phyloP scores from a whole-genome alignment of 2,797 vertebrate species.

The Pantherophis vulpinus region DNA sequence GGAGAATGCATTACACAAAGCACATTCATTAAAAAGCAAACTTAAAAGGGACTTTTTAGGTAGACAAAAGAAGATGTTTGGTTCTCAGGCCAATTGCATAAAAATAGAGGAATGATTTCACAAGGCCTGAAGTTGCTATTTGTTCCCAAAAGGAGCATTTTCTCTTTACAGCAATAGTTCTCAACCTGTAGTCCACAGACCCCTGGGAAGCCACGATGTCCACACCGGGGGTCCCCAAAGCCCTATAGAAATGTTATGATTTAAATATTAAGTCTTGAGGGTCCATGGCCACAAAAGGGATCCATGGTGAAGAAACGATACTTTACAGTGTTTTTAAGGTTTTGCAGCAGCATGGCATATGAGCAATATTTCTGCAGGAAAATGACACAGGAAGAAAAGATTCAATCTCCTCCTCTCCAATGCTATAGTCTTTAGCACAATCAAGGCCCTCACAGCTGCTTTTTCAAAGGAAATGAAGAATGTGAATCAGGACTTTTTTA shows the following conservation, averaged over 20 bases:
- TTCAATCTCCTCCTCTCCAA: not conserved
- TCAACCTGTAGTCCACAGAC: not conserved
- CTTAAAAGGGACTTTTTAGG: not conserved
- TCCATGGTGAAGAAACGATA: not conserved
- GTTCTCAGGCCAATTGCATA: not conserved
- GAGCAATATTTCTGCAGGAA: not conserved
- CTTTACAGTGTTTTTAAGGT: not conserved
- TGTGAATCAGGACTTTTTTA: not conserved
- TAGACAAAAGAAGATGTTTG: not conserved
- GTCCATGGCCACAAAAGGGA: not conserved
- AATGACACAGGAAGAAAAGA: not conserved
- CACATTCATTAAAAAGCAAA: not conserved
- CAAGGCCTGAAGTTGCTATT: not conserved
- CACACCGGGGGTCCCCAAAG: not conserved
- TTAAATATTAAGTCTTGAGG: not conserved
- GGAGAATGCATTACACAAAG: not conserved
- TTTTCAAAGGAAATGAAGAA: not conserved
- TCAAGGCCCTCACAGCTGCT: not conserved
- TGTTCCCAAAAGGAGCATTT: not conserved
- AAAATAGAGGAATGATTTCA: not conserved
- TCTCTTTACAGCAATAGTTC: not conserved
- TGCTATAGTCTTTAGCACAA: not conserved
- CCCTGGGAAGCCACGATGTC: not conserved
- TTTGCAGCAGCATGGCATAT: not conserved
- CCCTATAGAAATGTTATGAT: not conserved